phyloP scores from a whole-genome alignment of 2,888 invertebrate genomes.

The Stomorhina lunata region DNA sequence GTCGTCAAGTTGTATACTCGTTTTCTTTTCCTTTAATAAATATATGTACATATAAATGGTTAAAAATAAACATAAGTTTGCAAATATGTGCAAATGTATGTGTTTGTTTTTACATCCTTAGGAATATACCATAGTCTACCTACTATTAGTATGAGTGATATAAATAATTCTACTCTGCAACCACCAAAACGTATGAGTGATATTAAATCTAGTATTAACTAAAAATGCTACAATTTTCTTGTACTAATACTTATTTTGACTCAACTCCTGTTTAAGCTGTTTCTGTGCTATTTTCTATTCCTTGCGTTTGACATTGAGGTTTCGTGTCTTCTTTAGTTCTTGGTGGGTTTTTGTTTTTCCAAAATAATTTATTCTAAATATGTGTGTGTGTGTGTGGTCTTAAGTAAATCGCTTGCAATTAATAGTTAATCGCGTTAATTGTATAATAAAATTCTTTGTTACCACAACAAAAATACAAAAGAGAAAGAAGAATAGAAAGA shows the following conservation, averaged over 20 bases:
- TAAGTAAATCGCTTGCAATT: slow-evolving; percentile 60
- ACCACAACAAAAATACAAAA: too few relatives aligned
- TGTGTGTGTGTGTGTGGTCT: slow-evolving; percentile 18
- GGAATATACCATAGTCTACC: slow-evolving; percentile 5
- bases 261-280: background rate
- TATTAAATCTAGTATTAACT: background rate
- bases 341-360: slow-evolving; percentile 11
- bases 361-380: slow-evolving; percentile 43
- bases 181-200: background rate
- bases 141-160: background rate
- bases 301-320: background rate
- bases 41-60: background rate
- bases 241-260: background rate
- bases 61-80: background rate
- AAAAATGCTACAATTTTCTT: background rate
- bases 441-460: slow-evolving; percentile 55
- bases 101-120: background rate
- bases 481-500: too few relatives aligned
- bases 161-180: background rate
- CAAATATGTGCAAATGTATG: background rate
- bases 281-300: background rate
- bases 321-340: background rate
- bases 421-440: slow-evolving; percentile 64
- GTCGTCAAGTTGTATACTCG: too few relatives aligned
- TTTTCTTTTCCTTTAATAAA: background rate